A percentile compares a stretch with the other conserved stretches of the same genome.
Evolutionary conservation across 2,113 vertebrate genomes (phyloP).

Genomic region (Malurus melanocephalus): DNA sequence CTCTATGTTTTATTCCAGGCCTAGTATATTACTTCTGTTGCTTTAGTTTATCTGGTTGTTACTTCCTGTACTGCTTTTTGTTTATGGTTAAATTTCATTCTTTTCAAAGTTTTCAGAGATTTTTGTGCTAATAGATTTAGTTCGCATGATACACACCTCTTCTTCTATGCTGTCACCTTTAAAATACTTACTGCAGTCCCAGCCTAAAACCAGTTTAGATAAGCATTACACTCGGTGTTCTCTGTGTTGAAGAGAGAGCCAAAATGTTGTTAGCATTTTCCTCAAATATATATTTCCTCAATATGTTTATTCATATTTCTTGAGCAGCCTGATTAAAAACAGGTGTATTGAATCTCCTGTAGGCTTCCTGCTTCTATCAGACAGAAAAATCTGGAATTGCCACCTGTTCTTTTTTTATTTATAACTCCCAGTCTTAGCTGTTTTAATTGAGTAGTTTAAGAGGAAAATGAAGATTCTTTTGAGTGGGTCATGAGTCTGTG

Average conservation of each 20-base stretch:
- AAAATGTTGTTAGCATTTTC: background rate
- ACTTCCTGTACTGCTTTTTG: background rate
- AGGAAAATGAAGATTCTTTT: background rate
- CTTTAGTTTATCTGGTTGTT: background rate
- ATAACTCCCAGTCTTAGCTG: background rate
- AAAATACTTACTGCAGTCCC: background rate
- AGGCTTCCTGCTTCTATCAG: background rate
- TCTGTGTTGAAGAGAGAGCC: background rate
- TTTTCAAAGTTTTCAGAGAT: background rate
- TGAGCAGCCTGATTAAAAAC: background rate
- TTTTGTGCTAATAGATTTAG: background rate
- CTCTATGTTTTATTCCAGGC: background rate
- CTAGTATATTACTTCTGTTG: background rate
- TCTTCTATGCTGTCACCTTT: background rate
- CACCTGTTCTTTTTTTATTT: background rate
- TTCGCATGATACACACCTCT: background rate
- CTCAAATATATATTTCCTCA: background rate
- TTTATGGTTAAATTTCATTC: background rate
- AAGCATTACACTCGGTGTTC: fast-evolving
- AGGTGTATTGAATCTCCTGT: background rate
- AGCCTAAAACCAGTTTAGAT: background rate
- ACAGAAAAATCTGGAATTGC: background rate
- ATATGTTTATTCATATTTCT: background rate
- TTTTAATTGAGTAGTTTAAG: background rate
- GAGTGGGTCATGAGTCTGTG: background rate